Percentiles rank a stretch among this genome's conserved stretches.
These are phyloP conservation scores for Blastomussa wellsi DNA, from an alignment of 92 coral and sea anemone genomes.

Conservation along the genomic window DNA sequence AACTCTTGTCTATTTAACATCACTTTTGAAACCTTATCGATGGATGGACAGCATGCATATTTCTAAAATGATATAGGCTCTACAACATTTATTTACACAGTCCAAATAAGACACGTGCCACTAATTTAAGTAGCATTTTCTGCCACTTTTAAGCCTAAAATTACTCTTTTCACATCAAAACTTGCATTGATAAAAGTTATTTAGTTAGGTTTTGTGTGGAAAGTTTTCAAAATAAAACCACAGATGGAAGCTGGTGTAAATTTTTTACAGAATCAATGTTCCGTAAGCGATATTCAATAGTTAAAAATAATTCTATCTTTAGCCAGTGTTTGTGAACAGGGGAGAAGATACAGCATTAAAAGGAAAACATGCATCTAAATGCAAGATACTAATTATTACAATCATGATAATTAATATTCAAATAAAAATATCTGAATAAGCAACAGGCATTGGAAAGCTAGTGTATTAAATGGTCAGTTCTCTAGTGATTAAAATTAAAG, in stretches of 20 bases:
- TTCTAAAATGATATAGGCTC: background rate
- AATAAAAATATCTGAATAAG: slow-evolving; percentile 7
- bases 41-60: background rate
- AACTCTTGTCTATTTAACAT: background rate
- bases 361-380: background rate
- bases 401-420: background rate
- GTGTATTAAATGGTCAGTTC: background rate
- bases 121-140: background rate
- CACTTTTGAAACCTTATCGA: background rate
- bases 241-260: background rate
- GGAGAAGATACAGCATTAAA: background rate
- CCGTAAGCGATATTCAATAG: background rate
- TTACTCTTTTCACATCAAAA: background rate
- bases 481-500: background rate
- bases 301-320: background rate
- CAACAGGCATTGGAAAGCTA: background rate
- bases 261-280: background rate
- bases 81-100: background rate
- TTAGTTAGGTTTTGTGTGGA: background rate
- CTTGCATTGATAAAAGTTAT: background rate
- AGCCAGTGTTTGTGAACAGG: background rate
- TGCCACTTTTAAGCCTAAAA: background rate
- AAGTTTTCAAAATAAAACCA: background rate
- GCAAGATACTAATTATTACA: background rate
- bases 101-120: background rate